Percentiles rank a stretch among this genome's conserved stretches.
Evolutionary conservation across 2,888 invertebrate genomes (phyloP).

Genomic region (Athalia cordata): DNA sequence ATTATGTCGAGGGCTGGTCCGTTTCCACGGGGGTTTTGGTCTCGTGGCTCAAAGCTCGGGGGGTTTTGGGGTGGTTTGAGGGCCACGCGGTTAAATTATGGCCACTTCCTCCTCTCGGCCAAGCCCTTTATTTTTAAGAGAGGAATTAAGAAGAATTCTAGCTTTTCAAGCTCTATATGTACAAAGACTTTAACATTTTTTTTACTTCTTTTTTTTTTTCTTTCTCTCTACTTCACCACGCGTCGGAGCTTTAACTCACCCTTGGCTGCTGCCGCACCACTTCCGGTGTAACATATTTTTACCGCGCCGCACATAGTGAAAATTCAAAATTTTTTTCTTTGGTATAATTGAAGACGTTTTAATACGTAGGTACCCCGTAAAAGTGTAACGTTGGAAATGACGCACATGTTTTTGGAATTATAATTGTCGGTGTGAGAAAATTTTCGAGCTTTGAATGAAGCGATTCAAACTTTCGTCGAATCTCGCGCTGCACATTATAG

Average conservation of each 20-base stretch:
- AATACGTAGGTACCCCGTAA: too few relatives aligned
- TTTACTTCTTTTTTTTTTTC: not conserved
- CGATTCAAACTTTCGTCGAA: too few relatives aligned
- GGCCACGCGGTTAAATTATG: constrained; percentile 19
- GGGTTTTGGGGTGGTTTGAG: not conserved
- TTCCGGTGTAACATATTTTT: too few relatives aligned
- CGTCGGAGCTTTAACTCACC: constrained; percentile 32
- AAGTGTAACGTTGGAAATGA: too few relatives aligned
- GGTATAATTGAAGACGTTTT: too few relatives aligned
- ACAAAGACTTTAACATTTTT: constrained; percentile 17
- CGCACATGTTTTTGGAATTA: too few relatives aligned
- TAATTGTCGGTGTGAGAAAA: too few relatives aligned
- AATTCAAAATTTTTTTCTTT: too few relatives aligned
- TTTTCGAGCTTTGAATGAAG: too few relatives aligned
- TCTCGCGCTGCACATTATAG: too few relatives aligned
- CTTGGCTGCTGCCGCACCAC: not conserved
- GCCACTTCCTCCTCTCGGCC: constrained; percentile 29
- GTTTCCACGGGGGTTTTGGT: constrained; percentile 2
- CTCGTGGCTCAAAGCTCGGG: too few relatives aligned
- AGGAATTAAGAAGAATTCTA: constrained; percentile 43
- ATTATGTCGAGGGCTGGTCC: constrained; percentile 22
- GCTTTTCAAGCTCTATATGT: constrained; percentile 24
- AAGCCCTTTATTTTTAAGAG: constrained; percentile 34
- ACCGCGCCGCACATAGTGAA: too few relatives aligned
- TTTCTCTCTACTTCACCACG: constrained; percentile 1